Evolutionary conservation across 2,113 vertebrate genomes (phyloP).

Genomic region (Paratilapia polleni): DNA sequence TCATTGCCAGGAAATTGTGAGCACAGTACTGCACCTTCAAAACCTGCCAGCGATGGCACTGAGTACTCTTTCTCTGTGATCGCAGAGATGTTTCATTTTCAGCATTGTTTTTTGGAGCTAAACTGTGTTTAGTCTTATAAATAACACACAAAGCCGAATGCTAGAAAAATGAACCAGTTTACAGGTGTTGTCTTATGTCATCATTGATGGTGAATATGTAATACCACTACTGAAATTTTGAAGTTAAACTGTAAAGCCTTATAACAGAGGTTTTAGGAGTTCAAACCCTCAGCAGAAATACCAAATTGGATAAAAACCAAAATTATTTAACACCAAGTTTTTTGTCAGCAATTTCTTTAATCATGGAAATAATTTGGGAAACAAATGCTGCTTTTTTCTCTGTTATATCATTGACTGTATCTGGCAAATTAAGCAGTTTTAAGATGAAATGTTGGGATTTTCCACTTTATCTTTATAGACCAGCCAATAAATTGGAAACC

Average conservation of each 20-base stretch:
- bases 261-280: background rate
- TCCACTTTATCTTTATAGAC: background rate
- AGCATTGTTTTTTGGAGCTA: conserved; percentile 32
- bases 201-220: background rate
- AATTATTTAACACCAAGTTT: background rate
- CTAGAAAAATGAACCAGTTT: background rate
- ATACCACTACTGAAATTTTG: background rate
- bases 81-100: conserved; percentile 24
- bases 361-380: background rate
- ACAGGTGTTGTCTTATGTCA: background rate
- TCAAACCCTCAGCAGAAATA: background rate
- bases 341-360: fast-evolving
- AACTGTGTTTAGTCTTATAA: conserved; percentile 31
- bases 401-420: background rate
- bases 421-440: background rate
- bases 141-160: background rate
- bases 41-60: conserved; percentile 60
- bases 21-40: conserved; percentile 65
- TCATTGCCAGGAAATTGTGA: conserved; percentile 74
- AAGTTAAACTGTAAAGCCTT: background rate
- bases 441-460: background rate
- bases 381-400: background rate
- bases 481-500: background rate
- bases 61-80: conserved; percentile 42
- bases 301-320: background rate